Percentiles rank a stretch among this genome's conserved stretches.
Conservation (phyloP, 2,888 invertebrate species). For the Tachina lurida region DNA sequence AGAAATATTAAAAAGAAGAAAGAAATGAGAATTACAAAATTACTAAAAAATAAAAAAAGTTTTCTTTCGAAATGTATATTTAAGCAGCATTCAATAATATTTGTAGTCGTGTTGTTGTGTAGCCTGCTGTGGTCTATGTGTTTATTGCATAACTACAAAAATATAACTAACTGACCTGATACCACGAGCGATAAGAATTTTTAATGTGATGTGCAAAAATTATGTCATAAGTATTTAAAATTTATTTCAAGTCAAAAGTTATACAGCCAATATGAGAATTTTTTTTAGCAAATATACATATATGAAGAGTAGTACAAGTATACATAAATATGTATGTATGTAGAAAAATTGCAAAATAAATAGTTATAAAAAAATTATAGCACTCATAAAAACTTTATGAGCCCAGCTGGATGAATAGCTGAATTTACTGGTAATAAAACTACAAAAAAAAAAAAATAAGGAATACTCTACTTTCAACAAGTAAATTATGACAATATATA, state of each 20-base stretch:
- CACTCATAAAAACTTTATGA: neutral
- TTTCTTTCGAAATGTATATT: no score
- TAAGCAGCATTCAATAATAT: no score
- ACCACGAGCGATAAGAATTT: neutral
- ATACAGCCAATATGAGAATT: neutral
- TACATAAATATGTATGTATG: no score
- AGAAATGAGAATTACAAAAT: no score
- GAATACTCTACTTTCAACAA: neutral
- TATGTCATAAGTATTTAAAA: conserved; percentile 1
- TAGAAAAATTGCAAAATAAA: neutral
- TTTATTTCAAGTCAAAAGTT: conserved; percentile 2
- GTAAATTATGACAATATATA: neutral
- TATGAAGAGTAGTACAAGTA: neutral
- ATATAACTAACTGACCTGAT: no score
- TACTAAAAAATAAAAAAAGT: no score
- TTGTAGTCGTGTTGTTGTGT: no score
- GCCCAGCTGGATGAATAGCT: neutral
- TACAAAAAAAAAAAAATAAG: neutral
- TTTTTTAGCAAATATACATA: neutral
- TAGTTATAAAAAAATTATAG: conserved; percentile 5
- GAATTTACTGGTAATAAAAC: neutral
- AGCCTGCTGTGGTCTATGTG: no score
- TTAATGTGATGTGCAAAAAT: neutral
- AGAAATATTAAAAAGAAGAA: no score
- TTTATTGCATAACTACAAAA: no score